These are phyloP conservation scores for Phataginus tetradactyla DNA, from an alignment of 2,797 vertebrate species.

Conservation along the genomic window DNA sequence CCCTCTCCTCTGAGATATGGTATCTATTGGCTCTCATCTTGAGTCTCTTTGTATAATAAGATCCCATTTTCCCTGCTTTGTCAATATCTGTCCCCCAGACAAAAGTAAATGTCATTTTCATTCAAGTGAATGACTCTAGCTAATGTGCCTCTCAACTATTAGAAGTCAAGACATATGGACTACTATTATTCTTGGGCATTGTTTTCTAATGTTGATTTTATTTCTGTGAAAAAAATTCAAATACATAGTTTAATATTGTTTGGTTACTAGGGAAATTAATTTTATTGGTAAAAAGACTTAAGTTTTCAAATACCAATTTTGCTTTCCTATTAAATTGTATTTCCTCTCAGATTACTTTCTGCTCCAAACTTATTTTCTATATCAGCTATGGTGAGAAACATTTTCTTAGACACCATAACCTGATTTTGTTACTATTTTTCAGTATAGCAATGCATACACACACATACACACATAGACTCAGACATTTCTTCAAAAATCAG, in stretches of 20 bases:
- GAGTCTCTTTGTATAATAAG: background rate
- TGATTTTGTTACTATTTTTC: background rate
- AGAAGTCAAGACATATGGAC: background rate
- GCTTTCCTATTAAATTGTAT: background rate
- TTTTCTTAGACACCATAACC: background rate
- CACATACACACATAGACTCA: background rate
- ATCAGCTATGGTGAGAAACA: background rate
- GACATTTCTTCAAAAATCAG: background rate
- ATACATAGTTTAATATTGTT: background rate
- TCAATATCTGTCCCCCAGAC: background rate
- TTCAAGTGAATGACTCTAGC: background rate
- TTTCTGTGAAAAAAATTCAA: background rate
- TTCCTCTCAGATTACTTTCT: background rate
- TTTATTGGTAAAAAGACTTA: background rate
- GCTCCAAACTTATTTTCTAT: background rate
- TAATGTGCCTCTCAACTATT: background rate
- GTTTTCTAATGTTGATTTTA: background rate
- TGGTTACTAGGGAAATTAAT: constrained; percentile 32
- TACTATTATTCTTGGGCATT: background rate
- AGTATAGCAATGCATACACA: background rate
- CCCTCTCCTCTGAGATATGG: background rate
- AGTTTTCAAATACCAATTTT: background rate
- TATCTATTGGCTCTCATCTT: background rate
- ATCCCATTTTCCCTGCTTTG: background rate
- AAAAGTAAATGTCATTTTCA: background rate